Base-by-base conservation (phyloP, 1,140 invertebrate species). In the Eumaeus atala region DNA sequence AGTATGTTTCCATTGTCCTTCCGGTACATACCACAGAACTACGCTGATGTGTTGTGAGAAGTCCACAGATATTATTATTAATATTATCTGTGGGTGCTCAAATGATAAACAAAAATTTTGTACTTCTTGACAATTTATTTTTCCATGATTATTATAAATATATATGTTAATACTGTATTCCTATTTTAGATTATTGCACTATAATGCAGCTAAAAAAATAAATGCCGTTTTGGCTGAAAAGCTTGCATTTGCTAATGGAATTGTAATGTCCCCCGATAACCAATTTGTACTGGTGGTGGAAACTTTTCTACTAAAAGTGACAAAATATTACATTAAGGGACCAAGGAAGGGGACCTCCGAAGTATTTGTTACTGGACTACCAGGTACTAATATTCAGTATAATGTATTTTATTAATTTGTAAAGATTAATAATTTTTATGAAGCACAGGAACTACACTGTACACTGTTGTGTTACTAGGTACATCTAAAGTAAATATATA, bases 171-270 rank as follows among this genome's bases (percentile, higher is more conserved):
- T 59, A 47, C 28, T 66, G 66, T 61, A 33, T 33, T 51, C 18
- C 7, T 17, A 40, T 50, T 35, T 60, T 51, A 95, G 95, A 70
- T 70, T 91, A 9, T 84, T 90, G 58, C 83, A 89, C 59, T 90
- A 90, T 62, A 81, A 90, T 70, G 78, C 88, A 1, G 77, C 73
- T 8, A 89, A 80, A 65, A 90, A 90, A 62, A 67, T 77, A 40
- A 90, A 84, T 58, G 89, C 88, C 70, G 92, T 95, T 6, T 69
- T 96, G 10, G 53, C 95, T 1, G 89, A 93, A 51, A 84, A 92
- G 35, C 59, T 97, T 1, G 91, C 90, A 72, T 95, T 96, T 83
- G 88, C 95, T 3, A 97, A 97, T 89, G 95, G 96, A 5, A 70
- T 97, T n/a, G 87, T 87, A 38, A 66, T 97, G 1, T 93, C 94